Percentiles rank a stretch among this genome's conserved stretches.
Conservation (phyloP, 2,888 invertebrate species). For the Poecilobothrus nobilitatus region DNA sequence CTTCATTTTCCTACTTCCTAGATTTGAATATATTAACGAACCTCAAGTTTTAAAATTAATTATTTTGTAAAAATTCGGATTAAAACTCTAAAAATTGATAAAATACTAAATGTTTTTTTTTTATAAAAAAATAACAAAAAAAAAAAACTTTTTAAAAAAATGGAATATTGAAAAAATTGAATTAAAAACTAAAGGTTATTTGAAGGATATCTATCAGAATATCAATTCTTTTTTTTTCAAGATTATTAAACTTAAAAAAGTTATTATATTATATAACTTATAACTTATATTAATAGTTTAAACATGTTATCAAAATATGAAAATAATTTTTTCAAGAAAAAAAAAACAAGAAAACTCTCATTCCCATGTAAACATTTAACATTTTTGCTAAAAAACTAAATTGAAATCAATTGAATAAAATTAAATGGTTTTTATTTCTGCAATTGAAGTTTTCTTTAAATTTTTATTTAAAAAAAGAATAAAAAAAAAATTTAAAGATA, state of each 20-base stretch:
- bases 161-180: too few relatives aligned
- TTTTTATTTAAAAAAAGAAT: not conserved
- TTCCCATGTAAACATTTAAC: too few relatives aligned
- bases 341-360: not conserved
- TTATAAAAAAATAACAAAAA: too few relatives aligned
- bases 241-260: too few relatives aligned
- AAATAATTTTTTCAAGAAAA: not conserved
- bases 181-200: not conserved
- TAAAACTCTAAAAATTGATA: too few relatives aligned
- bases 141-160: too few relatives aligned
- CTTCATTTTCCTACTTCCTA: too few relatives aligned
- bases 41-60: too few relatives aligned
- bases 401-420: constrained; percentile 4
- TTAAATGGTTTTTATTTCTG: not conserved
- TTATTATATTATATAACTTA: not conserved
- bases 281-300: not conserved
- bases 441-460: not conserved
- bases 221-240: too few relatives aligned
- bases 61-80: too few relatives aligned
- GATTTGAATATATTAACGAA: too few relatives aligned
- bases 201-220: not conserved
- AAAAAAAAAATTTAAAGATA: not conserved
- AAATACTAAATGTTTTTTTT: too few relatives aligned
- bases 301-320: not conserved
- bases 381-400: not conserved